Evolutionary conservation across 1,140 invertebrate species (phyloP).

Genomic region (Leptinotarsa texana): DNA sequence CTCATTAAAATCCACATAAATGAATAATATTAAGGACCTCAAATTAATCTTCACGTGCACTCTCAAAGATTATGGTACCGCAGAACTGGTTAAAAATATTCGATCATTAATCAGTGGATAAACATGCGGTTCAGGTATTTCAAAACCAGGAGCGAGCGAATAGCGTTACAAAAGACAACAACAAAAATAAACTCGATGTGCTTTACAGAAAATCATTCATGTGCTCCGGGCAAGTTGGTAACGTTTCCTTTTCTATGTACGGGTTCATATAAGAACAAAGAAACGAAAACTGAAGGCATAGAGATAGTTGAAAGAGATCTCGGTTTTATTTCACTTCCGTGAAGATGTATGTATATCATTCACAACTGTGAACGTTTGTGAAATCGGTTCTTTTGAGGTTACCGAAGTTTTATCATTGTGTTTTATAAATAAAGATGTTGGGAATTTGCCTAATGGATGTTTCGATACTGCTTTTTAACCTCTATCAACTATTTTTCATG

Average conservation of each 20-base stretch:
- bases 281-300: too few species aligned
- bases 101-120: slow-evolving; percentile 42
- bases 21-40: slow-evolving; percentile 43
- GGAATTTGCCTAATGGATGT: too few species aligned
- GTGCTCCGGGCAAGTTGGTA: background rate
- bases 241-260: background rate
- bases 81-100: slow-evolving; percentile 45
- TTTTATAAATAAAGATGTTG: too few species aligned
- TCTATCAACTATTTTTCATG: too few species aligned
- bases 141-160: slow-evolving; percentile 41
- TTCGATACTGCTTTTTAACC: too few species aligned
- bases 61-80: slow-evolving; percentile 39
- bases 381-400: too few species aligned
- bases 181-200: slow-evolving; percentile 24
- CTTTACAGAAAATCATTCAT: slow-evolving; percentile 11
- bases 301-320: too few species aligned
- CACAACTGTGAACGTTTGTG: too few species aligned
- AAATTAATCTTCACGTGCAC: slow-evolving; percentile 38
- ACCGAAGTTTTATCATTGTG: too few species aligned
- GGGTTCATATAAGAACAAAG: background rate
- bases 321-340: too few species aligned
- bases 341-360: too few species aligned
- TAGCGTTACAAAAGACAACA: slow-evolving; percentile 23
- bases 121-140: slow-evolving; percentile 40
- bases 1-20: slow-evolving; percentile 43